Conservation (phyloP, 1,140 invertebrate species). For the Pteromalus puparum region DNA sequence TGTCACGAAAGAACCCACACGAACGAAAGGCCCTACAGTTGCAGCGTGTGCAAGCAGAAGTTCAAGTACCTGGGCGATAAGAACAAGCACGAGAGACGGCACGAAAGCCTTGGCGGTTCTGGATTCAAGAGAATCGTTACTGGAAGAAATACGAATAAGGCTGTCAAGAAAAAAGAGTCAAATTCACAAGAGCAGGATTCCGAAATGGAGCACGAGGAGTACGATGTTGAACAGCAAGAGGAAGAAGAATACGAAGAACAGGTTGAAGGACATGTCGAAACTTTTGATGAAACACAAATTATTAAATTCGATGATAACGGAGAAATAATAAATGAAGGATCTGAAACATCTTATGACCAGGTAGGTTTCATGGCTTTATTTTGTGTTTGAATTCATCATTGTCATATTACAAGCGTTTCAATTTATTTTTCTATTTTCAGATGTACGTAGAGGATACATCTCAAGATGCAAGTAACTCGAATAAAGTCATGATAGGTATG, state of each 20-base stretch:
- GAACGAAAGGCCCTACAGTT: slow-evolving; percentile 97
- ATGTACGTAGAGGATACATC: slow-evolving; percentile 59
- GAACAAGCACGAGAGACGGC: slow-evolving; percentile 72
- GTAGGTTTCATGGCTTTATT: slow-evolving; percentile 9
- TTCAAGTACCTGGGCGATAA: slow-evolving; percentile 93
- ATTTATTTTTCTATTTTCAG: slow-evolving; percentile 30
- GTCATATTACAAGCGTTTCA: background rate
- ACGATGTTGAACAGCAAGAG: slow-evolving; percentile 52
- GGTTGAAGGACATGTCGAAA: slow-evolving; percentile 27
- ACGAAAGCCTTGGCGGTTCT: slow-evolving; percentile 70
- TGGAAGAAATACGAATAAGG: slow-evolving; percentile 63
- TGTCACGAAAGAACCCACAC: slow-evolving; percentile 97
- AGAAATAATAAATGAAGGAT: slow-evolving; percentile 28
- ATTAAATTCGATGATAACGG: slow-evolving; percentile 26
- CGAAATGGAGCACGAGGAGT: slow-evolving; percentile 54
- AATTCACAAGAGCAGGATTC: slow-evolving; percentile 46
- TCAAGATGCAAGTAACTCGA: slow-evolving; percentile 55
- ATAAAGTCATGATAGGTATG: slow-evolving; percentile 67
- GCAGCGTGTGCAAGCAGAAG: slow-evolving; percentile 97
- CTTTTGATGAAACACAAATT: slow-evolving; percentile 28
- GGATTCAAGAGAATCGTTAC: slow-evolving; percentile 72
- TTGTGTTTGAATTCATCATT: background rate
- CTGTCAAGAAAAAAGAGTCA: slow-evolving; percentile 23
- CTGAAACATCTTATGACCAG: slow-evolving; percentile 25
- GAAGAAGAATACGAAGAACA: slow-evolving; percentile 56